phyloP scores from a whole-genome alignment of 2,797 vertebrate genomes.

The Scomberomorus guttatus region DNA sequence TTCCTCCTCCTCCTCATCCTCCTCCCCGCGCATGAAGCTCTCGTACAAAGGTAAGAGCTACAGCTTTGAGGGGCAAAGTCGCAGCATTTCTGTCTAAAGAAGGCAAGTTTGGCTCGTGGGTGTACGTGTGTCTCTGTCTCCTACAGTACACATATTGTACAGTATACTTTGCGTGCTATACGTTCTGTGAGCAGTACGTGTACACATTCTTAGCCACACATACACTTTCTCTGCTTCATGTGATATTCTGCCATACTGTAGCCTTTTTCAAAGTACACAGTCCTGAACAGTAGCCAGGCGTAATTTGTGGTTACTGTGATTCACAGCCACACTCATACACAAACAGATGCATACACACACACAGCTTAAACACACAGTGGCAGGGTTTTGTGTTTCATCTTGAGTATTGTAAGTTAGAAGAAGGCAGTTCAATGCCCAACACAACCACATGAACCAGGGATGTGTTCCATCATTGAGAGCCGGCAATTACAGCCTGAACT shows the following conservation, averaged over 20 bases:
- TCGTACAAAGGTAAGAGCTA: constrained; percentile 85
- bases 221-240: constrained; percentile 29
- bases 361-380: constrained; percentile 38
- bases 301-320: constrained; percentile 61
- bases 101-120: not conserved
- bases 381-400: constrained; percentile 56
- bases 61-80: not conserved
- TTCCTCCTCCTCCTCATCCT: constrained; percentile 37
- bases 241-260: constrained; percentile 32
- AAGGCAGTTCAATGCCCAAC: constrained; percentile 52
- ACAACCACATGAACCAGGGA: constrained; percentile 70
- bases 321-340: constrained; percentile 35
- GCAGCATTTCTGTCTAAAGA: not conserved
- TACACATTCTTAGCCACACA: not conserved
- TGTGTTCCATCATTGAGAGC: constrained; percentile 61
- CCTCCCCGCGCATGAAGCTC: constrained; percentile 88
- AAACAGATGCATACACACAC: constrained; percentile 8
- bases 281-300: constrained; percentile 60
- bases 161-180: too few species aligned
- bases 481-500: constrained; percentile 63
- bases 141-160: not conserved
- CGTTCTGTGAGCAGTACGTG: not conserved
- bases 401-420: constrained; percentile 44
- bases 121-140: not conserved
- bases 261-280: constrained; percentile 61